These are phyloP conservation scores for Onychostruthus taczanowskii DNA, from an alignment of 2,113 vertebrate species.

Conservation along the genomic window DNA sequence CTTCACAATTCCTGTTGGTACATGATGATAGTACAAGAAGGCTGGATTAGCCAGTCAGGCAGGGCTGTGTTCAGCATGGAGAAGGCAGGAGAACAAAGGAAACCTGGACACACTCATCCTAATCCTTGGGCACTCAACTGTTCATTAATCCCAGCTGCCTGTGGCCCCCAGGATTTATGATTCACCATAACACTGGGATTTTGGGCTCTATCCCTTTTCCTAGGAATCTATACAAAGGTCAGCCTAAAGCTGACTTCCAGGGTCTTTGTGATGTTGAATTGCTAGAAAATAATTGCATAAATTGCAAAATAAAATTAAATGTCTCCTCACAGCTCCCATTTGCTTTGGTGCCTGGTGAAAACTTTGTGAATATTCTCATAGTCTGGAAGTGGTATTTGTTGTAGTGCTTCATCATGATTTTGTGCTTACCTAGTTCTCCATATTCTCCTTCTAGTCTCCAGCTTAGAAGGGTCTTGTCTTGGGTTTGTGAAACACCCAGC, in stretches of 20 bases:
- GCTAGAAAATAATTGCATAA: neutral
- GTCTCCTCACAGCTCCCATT: neutral
- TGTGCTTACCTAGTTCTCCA: neutral
- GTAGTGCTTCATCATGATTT: neutral
- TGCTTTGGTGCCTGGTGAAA: neutral
- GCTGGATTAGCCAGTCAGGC: neutral
- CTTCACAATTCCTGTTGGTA: neutral
- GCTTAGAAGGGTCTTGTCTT: neutral
- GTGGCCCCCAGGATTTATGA: slow-evolving; percentile 4
- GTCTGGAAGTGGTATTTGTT: neutral
- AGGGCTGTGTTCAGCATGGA: neutral
- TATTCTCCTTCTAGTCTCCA: fast-evolving
- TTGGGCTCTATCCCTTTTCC: neutral
- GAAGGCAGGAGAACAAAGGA: neutral
- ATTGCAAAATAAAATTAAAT: neutral
- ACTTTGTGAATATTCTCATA: neutral
- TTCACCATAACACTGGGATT: neutral
- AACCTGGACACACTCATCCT: neutral
- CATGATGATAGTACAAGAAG: neutral
- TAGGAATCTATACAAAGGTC: neutral
- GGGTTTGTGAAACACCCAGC: neutral
- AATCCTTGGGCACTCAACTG: neutral
- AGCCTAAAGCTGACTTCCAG: neutral
- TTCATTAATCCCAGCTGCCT: neutral
- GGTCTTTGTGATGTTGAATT: neutral